Percentiles rank a stretch among this genome's conserved stretches.
These are phyloP conservation scores for Ypsolopha sequella DNA, from an alignment of 2,888 invertebrate genomes.

Conservation along the genomic window DNA sequence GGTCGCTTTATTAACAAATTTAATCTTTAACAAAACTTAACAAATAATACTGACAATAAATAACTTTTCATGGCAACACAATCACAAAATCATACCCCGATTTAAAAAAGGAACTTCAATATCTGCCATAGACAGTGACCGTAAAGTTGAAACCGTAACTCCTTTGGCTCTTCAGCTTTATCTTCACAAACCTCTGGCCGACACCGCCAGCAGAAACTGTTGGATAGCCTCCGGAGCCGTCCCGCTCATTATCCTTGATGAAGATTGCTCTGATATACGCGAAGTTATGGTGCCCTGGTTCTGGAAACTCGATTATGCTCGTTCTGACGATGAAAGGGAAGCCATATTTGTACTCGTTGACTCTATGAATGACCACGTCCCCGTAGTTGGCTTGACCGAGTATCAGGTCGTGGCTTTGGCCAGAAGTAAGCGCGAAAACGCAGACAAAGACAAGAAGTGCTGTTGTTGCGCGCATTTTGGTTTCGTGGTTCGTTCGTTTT, in stretches of 20 bases:
- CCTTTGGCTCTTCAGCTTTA: slow-evolving; percentile 55
- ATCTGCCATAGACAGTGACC: slow-evolving; percentile 52
- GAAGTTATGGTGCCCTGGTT: slow-evolving; percentile 40
- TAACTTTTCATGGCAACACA: neutral
- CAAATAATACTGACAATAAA: too few species aligned
- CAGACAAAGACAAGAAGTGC: slow-evolving; percentile 25
- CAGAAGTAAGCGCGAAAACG: slow-evolving; percentile 23
- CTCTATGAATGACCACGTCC: slow-evolving; percentile 41
- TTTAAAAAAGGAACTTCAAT: slow-evolving; percentile 16
- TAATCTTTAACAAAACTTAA: too few species aligned
- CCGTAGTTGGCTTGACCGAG: slow-evolving; percentile 44
- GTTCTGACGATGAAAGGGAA: slow-evolving; percentile 45
- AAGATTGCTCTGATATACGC: slow-evolving; percentile 44
- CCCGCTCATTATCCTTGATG: slow-evolving; percentile 41
- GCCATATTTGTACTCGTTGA: slow-evolving; percentile 46
- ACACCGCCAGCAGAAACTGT: slow-evolving; percentile 48
- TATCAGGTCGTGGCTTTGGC: slow-evolving; percentile 48
- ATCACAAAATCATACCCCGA: neutral
- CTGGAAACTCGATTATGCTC: slow-evolving; percentile 42
- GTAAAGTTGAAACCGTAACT: slow-evolving; percentile 52
- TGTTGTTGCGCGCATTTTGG: slow-evolving; percentile 36
- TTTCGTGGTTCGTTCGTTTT: slow-evolving; percentile 37
- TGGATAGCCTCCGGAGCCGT: slow-evolving; percentile 49
- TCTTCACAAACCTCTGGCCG: slow-evolving; percentile 48
- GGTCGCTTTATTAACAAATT: too few species aligned